Evolutionary conservation across 2,113 vertebrate genomes (phyloP).

Genomic region (Felis catus): F.catus_Fca126_mat1.0 CM031415.1:11207501-11208000

Average conservation of each 20-base stretch:
- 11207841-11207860: neutral
- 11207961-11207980: neutral
- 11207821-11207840: neutral
- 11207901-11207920: neutral
- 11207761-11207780: neutral
- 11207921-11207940: neutral
- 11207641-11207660: neutral
- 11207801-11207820: neutral
- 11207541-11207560: neutral
- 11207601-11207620: neutral
- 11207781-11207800: neutral
- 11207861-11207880: neutral
- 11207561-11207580: neutral
- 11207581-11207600: neutral
- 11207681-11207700: neutral
- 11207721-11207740: neutral
- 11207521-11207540: neutral
- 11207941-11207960: neutral
- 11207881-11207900: neutral
- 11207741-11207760: neutral
- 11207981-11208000: neutral
- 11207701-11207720: neutral
- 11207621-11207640: neutral
- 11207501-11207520: neutral
- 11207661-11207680: neutral